Conservation (phyloP, 2,888 invertebrate species). For the Eudasyphora cyanicolor region DNA sequence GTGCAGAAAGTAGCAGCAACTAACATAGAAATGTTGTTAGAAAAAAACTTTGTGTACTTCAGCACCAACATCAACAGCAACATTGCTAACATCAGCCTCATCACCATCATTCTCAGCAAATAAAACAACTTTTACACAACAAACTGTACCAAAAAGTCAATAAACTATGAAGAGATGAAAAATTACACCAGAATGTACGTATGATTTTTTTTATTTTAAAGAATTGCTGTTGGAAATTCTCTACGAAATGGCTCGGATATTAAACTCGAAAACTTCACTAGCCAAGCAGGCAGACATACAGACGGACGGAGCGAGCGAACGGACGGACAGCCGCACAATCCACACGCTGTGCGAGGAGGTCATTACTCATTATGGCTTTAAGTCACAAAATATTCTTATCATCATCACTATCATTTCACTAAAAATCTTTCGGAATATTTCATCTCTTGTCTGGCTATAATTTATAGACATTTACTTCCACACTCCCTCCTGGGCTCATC, state of each 20-base stretch:
- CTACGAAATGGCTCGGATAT: not conserved
- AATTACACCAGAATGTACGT: not conserved
- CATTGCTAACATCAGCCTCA: slow-evolving; percentile 8
- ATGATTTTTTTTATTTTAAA: not conserved
- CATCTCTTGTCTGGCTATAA: slow-evolving; percentile 35
- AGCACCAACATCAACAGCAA: slow-evolving; percentile 6
- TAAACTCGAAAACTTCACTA: not conserved
- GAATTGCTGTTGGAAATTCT: not conserved
- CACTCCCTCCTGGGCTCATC: not conserved
- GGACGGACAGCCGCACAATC: not conserved
- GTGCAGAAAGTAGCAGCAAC: slow-evolving; percentile 1
- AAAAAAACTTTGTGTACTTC: slow-evolving; percentile 8
- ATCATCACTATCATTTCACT: slow-evolving; percentile 51
- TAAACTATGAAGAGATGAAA: slow-evolving; percentile 54
- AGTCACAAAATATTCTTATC: slow-evolving; percentile 25
- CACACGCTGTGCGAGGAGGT: not conserved
- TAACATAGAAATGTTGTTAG: slow-evolving; percentile 19
- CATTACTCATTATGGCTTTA: slow-evolving; percentile 37
- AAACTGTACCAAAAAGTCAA: slow-evolving; percentile 61
- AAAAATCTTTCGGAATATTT: slow-evolving; percentile 38
- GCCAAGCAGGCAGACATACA: not conserved
- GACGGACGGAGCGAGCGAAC: not conserved
- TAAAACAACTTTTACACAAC: slow-evolving; percentile 24
- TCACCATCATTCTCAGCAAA: not conserved
- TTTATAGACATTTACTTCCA: slow-evolving; percentile 46